Conservation (phyloP, 2,797 vertebrate species). For the Scomberomorus guttatus region DNA sequence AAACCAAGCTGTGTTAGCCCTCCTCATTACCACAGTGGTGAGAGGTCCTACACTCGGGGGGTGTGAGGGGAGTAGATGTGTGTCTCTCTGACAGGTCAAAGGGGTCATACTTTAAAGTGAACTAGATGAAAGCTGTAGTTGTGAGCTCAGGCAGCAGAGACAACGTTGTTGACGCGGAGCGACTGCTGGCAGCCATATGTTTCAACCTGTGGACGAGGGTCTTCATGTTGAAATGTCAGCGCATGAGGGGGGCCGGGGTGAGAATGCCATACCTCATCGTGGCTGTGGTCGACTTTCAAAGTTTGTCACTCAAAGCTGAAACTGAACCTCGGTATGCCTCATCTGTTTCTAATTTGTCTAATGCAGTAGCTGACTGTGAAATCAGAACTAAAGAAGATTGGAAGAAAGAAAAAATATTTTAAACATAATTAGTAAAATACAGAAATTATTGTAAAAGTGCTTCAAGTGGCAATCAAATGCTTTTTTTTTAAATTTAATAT, state of each 20-base stretch:
- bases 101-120: constrained; percentile 56
- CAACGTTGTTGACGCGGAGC: constrained; percentile 36
- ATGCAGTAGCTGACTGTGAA: background rate
- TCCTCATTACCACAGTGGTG: constrained; percentile 57
- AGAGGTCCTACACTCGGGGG: constrained; percentile 20
- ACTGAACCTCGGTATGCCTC: background rate
- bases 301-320: constrained; percentile 20
- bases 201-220: constrained; percentile 27
- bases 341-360: constrained; percentile 23
- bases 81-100: constrained; percentile 42
- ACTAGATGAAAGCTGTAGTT: constrained; percentile 64
- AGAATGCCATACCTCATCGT: constrained; percentile 20
- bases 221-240: constrained; percentile 45
- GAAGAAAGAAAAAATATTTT: background rate
- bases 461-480: background rate
- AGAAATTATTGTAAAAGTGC: background rate
- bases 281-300: constrained; percentile 37
- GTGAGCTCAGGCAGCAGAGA: constrained; percentile 38
- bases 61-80: constrained; percentile 21
- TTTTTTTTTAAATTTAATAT: background rate
- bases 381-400: background rate
- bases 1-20: background rate
- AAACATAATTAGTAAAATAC: background rate
- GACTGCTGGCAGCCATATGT: constrained; percentile 14
- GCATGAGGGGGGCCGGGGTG: background rate